phyloP scores from a whole-genome alignment of 1,140 invertebrate genomes.

The Meloidogyne hapla region DNA sequence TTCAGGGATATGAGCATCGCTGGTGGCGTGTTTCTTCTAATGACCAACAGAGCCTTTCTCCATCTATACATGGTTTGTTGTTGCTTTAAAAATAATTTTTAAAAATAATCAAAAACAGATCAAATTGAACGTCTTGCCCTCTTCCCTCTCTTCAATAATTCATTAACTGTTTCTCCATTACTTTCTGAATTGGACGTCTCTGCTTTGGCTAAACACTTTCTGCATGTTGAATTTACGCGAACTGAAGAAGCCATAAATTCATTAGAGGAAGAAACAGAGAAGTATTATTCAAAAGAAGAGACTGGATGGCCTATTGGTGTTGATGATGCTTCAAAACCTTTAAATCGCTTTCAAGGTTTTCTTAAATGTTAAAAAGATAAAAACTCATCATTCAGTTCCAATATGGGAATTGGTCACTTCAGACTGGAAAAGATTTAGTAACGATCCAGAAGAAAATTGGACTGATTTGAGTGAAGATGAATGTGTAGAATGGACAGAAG shows the following conservation, averaged over 20 bases:
- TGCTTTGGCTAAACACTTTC: slow-evolving; percentile 58
- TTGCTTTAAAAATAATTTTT: neutral
- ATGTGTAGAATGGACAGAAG: slow-evolving; percentile 48
- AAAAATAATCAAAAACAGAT: neutral
- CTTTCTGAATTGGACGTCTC: slow-evolving; percentile 56
- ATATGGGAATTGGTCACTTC: slow-evolving; percentile 62
- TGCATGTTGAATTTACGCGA: slow-evolving; percentile 52
- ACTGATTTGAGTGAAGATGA: slow-evolving; percentile 50
- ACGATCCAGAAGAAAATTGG: slow-evolving; percentile 58
- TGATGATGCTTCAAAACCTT: slow-evolving; percentile 29
- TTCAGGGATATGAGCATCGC: slow-evolving; percentile 29
- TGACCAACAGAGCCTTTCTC: slow-evolving; percentile 24
- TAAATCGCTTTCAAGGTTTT: slow-evolving; percentile 58
- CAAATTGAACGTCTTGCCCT: slow-evolving; percentile 12
- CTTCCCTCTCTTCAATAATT: slow-evolving; percentile 46
- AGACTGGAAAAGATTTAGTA: slow-evolving; percentile 55
- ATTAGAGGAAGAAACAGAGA: slow-evolving; percentile 24
- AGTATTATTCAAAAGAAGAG: slow-evolving; percentile 32
- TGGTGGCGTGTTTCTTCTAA: slow-evolving; percentile 49
- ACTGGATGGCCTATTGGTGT: slow-evolving; percentile 19
- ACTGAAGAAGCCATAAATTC: slow-evolving; percentile 47
- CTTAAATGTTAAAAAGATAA: neutral
- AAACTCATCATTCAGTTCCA: slow-evolving; percentile 40
- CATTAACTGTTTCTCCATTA: slow-evolving; percentile 55
- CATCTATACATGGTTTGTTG: slow-evolving; percentile 18